Base-by-base conservation (phyloP, 2,113 vertebrate genomes). In the Epinephelus moara region DNA sequence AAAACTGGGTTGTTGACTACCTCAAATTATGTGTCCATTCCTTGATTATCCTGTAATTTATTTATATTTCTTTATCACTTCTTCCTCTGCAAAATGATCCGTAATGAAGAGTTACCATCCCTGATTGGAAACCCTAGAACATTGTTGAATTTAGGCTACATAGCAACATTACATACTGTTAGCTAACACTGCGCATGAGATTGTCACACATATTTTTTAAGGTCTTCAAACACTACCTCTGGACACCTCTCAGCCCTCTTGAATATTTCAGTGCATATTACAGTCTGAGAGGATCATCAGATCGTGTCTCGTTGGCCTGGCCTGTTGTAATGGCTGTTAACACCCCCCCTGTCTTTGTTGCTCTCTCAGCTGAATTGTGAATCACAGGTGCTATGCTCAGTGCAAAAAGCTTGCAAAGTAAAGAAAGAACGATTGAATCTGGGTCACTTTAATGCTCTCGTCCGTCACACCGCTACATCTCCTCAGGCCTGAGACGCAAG, bases 401-500 rank as follows among this genome's bases (percentile, higher is more conserved):
- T 86, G 92, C 93, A 92, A 94, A 95, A 93, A 95, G 93, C 94
- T 85, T 80, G 77, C 68, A 63, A 55, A 88, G 92, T 82, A 82
- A 80, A 90, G 84, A 89, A 85, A 81, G 82, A 90, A 85, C 73
- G 78, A 88, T 89, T 85, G 91, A 94, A 96, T 95, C 95, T 96
- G 95, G 95, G 94, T 96, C 94, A 95, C 90, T 94, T 92, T 93
- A 88, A 92, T 88, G 85, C 72, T 77, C 75, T 89, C 80, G 80
- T 90, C 93, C 88, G 71, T 95, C 92, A 94, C 91, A 88, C 71
- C 19, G 8, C 82, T 93, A 87, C 81, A 90, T 92, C 89, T 93
- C 93, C 80, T 89, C 86, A 23, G 85, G 88, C 88, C 85, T 83
- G 88, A 91, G 88, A 94, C n/a, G 81, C 82, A 83, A 88, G 85